Conservation (phyloP, 1,140 invertebrate genomes). For the Sipha flava region DNA sequence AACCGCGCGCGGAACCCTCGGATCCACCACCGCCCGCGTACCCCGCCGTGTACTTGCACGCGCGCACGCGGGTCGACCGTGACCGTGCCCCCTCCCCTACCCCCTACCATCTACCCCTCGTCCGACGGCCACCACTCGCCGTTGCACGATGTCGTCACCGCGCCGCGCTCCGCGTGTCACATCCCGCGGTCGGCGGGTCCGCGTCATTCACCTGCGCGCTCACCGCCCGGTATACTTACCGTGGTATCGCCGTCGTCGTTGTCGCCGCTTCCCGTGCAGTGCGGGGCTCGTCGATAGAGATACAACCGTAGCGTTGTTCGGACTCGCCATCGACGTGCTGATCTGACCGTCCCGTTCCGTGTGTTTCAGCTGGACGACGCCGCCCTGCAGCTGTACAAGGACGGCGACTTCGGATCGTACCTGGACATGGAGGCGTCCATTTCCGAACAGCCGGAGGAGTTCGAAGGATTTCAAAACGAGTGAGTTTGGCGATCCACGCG, state of each 20-base stretch:
- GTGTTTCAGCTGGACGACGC: slow-evolving; percentile 87
- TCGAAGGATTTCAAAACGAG: slow-evolving; percentile 89
- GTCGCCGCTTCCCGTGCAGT: too few species aligned
- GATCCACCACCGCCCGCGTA: background rate
- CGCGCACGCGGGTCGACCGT: slow-evolving; percentile 11
- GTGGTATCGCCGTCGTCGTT: too few species aligned
- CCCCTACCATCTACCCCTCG: too few species aligned
- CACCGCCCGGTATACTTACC: too few species aligned
- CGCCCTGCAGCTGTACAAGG: slow-evolving; percentile 89
- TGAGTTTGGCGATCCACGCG: slow-evolving; percentile 52
- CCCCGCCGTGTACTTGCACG: background rate
- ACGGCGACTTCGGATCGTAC: slow-evolving; percentile 93
- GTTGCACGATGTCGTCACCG: background rate
- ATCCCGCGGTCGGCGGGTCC: background rate
- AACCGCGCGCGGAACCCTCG: slow-evolving; percentile 9
- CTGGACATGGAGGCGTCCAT: slow-evolving; percentile 90
- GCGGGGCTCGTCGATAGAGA: too few species aligned
- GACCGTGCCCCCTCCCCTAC: background rate
- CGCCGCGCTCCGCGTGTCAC: background rate
- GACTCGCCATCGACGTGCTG: too few species aligned
- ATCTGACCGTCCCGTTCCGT: too few species aligned
- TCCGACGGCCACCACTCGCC: background rate
- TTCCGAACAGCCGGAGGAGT: slow-evolving; percentile 89
- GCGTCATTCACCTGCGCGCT: background rate
- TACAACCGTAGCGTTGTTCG: too few species aligned